Evolutionary conservation across 2,888 invertebrate genomes (phyloP).

Genomic region (Ochropacha duplaris): DNA sequence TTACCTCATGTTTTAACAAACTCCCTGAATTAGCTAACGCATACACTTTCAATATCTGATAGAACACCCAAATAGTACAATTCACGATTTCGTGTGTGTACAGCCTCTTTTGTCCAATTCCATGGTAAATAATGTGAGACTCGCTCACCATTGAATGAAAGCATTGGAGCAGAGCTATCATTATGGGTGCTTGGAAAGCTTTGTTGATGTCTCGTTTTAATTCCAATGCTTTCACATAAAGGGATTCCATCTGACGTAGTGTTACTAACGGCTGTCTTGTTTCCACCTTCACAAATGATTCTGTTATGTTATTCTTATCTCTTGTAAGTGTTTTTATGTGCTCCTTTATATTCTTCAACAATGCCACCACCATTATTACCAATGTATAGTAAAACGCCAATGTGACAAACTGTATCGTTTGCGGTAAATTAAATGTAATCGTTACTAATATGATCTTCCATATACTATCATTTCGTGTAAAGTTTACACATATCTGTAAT

Average conservation of each 20-base stretch:
- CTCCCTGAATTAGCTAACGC: constrained; percentile 53
- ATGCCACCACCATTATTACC: constrained; percentile 45
- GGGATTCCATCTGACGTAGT: constrained; percentile 49
- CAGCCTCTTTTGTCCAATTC: constrained; percentile 37
- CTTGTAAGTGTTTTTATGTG: constrained; percentile 29
- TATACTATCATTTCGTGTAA: constrained; percentile 44
- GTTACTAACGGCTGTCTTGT: constrained; percentile 28
- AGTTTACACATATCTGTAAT: constrained; percentile 50
- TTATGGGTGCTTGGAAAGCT: constrained; percentile 57
- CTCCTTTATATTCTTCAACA: constrained; percentile 47
- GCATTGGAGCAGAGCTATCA: constrained; percentile 57
- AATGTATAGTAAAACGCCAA: constrained; percentile 54
- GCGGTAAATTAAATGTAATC: constrained; percentile 55
- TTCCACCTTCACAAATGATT: constrained; percentile 34
- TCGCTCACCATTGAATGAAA: constrained; percentile 68
- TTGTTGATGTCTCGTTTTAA: constrained; percentile 52
- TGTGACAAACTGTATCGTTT: constrained; percentile 56
- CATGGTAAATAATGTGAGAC: constrained; percentile 64
- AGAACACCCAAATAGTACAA: constrained; percentile 61
- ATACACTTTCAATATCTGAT: constrained; percentile 64
- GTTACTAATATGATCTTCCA: constrained; percentile 60
- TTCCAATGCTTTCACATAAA: constrained; percentile 51
- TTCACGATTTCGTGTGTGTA: constrained; percentile 52
- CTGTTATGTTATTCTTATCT: constrained; percentile 19
- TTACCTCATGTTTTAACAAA: constrained; percentile 53